Evolutionary conservation across 1,140 invertebrate genomes (phyloP).

Genomic region (Drosophila funebris): DNA sequence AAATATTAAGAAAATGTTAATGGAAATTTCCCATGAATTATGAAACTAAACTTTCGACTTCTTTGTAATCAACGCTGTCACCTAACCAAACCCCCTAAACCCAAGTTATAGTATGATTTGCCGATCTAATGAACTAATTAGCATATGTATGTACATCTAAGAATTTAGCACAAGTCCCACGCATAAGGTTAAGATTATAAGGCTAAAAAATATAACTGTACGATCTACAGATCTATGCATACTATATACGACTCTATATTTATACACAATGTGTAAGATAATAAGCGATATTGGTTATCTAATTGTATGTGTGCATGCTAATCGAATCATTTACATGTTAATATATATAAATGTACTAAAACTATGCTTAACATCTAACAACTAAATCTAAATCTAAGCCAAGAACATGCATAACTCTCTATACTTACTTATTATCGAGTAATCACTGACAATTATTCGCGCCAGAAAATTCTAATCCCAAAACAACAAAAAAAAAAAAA

Average conservation of each 20-base stretch:
- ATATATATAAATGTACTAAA: slow-evolving; percentile 50
- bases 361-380: slow-evolving; percentile 15
- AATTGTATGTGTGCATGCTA: slow-evolving; percentile 39
- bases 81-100: neutral
- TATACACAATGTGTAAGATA: slow-evolving; percentile 78
- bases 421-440: slow-evolving; percentile 44
- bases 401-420: slow-evolving; percentile 30
- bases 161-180: slow-evolving; percentile 23
- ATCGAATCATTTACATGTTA: slow-evolving; percentile 74
- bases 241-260: slow-evolving; percentile 57
- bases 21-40: neutral
- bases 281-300: slow-evolving; percentile 55
- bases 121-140: slow-evolving; percentile 20
- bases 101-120: slow-evolving; percentile 27
- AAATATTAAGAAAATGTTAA: too few species aligned
- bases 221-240: slow-evolving; percentile 31
- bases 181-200: slow-evolving; percentile 23
- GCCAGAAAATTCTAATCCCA: slow-evolving; percentile 43
- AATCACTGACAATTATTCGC: slow-evolving; percentile 56
- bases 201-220: neutral
- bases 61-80: neutral
- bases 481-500: slow-evolving; percentile 1
- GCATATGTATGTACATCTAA: slow-evolving; percentile 9
- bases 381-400: slow-evolving; percentile 43
- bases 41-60: neutral